phyloP scores from a whole-genome alignment of 2,888 invertebrate genomes.

The Adineta ricciae region DNA sequence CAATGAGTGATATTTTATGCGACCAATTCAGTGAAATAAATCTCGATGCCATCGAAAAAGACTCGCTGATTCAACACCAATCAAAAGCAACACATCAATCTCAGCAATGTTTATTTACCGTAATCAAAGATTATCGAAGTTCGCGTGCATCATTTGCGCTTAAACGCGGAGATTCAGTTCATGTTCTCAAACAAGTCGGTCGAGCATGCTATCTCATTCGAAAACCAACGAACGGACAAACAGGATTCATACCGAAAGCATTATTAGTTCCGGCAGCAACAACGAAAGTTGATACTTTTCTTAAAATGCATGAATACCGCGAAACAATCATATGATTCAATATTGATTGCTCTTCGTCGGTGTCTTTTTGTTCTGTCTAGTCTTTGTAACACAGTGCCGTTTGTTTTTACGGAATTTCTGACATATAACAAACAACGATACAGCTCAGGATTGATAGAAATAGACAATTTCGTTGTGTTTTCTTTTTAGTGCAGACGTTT shows the following conservation, averaged over 20 bases:
- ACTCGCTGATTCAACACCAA: neutral
- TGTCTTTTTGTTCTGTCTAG: neutral
- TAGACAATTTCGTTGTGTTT: neutral
- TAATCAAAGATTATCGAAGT: conserved; percentile 7
- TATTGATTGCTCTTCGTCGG: neutral
- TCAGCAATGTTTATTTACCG: neutral
- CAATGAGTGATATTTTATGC: conserved; percentile 16
- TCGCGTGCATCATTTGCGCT: neutral
- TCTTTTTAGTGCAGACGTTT: no score
- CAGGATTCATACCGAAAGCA: neutral
- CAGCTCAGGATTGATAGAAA: neutral
- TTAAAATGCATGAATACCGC: neutral
- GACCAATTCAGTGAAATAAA: conserved; percentile 19
- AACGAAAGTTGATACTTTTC: neutral
- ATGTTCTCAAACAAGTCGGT: neutral
- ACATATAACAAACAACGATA: neutral
- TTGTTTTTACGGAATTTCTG: neutral
- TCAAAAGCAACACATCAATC: neutral
- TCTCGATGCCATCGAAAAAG: conserved; percentile 1
- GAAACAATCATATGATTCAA: neutral
- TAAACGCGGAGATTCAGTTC: conserved; percentile 8
- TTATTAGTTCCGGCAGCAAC: neutral
- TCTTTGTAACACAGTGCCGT: neutral
- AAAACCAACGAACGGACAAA: neutral
- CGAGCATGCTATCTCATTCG: neutral